Percentiles rank a stretch among this genome's conserved stretches.
phyloP scores from a whole-genome alignment of 2,113 vertebrate species.

The Triplophysa tibetana region DNA sequence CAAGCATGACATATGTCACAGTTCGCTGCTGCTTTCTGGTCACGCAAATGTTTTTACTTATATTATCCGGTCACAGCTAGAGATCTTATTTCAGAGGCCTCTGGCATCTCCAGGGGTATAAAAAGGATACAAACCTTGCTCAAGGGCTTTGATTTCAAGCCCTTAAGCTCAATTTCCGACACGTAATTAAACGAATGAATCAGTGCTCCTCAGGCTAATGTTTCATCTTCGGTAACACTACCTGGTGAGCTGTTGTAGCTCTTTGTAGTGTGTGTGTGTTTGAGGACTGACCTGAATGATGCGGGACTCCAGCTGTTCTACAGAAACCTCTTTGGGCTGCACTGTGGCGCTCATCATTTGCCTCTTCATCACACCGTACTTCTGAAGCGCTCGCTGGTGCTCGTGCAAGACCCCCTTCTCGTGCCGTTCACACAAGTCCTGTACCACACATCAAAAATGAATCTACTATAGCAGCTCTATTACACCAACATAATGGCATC shows the following conservation, averaged over 20 bases:
- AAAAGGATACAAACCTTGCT: not conserved
- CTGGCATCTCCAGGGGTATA: not conserved
- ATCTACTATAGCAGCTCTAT: not conserved
- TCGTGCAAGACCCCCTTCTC: slow-evolving; percentile 93
- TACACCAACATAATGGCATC: too few species aligned
- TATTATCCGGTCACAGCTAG: not conserved
- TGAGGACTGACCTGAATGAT: slow-evolving; percentile 84
- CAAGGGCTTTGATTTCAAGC: slow-evolving; percentile 14
- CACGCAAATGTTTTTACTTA: not conserved
- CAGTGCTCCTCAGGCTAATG: not conserved
- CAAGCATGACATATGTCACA: too few species aligned
- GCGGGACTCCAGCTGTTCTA: slow-evolving; percentile 93
- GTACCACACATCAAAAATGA: not conserved
- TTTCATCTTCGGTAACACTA: not conserved
- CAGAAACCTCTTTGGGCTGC: slow-evolving; percentile 84
- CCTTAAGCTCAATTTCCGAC: not conserved
- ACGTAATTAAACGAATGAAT: slow-evolving; percentile 16
- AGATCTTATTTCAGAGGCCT: not conserved
- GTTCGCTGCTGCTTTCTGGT: too few species aligned
- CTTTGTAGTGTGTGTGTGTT: not conserved
- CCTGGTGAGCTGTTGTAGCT: not conserved
- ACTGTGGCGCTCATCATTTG: slow-evolving; percentile 87
- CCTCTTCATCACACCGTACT: slow-evolving; percentile 91
- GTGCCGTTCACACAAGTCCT: slow-evolving; percentile 96
- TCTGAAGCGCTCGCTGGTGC: slow-evolving; percentile 93